Evolutionary conservation across 2,797 vertebrate genomes (phyloP), one percentile per base, ranked within the genome.

Genomic region (Pogonophryne albipinna): DNA sequence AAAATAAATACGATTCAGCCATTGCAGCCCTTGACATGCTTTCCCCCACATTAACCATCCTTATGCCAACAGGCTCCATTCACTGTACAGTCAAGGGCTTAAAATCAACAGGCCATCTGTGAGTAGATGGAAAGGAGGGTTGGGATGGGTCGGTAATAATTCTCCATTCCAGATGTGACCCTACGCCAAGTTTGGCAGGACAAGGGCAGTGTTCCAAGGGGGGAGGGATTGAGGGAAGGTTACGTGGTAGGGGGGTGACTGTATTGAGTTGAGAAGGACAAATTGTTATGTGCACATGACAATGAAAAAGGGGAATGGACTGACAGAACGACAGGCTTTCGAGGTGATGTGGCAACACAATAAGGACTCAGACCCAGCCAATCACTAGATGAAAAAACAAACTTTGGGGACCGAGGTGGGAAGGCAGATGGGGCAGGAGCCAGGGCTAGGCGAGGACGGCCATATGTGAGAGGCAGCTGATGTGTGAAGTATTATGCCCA

Each of bases 161-260:
- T 90, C 95, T 93, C 93, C 84, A 93, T 94, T 95, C 96, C 96
- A 97, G 95, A 96, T 98, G 96, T 96, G 96, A 95, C 96, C 95
- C 93, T 94, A 89, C 62, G 94, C 95, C 94, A 94, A 84, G 82
- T 87, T 76, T 89, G 85, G 92, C 88, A 82, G 79, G 84, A 87
- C 17, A 44, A 84, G 80, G 82, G 76, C 85, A 84, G 61, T 50
- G 79, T 87, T 90, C 85, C 56, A 50, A 38, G 51, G 50, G 38
- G 75, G 74, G 77, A 51, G 79, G 76, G 65, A 52, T 44, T 62
- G 62, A 47, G 53, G 71, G 79, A 85, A 83, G 85, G 90, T 85
- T 83, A 88, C 13, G 44, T 66, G 66, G 56, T 72, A 68, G 73
- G 74, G 78, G 71, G 55, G 60, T 75, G 60, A 80, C 73, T 62